Percentiles rank a stretch among this genome's conserved stretches.
Conservation (phyloP, 2,888 invertebrate genomes). For the Atrina japonica region DNA sequence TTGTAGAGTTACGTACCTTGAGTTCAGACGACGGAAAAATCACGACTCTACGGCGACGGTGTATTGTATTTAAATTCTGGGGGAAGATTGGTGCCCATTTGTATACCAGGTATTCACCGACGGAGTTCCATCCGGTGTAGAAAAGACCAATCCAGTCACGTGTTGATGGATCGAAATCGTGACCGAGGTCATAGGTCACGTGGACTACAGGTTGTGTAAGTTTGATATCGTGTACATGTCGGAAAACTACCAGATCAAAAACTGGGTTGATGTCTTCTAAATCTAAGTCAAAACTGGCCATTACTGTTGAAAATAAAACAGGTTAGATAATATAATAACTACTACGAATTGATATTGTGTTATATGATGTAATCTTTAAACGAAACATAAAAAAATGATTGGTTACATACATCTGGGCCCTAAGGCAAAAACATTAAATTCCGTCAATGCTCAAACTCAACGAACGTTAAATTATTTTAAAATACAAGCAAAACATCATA, state of each 20-base stretch:
- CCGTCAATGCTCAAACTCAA: too few species aligned
- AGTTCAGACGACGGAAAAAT: constrained; percentile 29
- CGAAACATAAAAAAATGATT: too few species aligned
- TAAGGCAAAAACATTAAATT: too few species aligned
- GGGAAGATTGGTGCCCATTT: constrained; percentile 36
- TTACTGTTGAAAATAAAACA: too few species aligned
- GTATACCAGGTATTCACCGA: constrained; percentile 31
- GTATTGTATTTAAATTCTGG: neutral
- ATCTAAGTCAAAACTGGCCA: constrained; percentile 40
- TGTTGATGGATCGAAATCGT: constrained; percentile 17
- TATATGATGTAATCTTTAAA: too few species aligned
- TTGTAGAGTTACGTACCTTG: constrained; percentile 25
- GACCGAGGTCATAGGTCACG: constrained; percentile 33
- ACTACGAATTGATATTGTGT: too few species aligned
- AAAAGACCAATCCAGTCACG: constrained; percentile 40
- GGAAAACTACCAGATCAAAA: constrained; percentile 34
- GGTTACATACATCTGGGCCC: too few species aligned
- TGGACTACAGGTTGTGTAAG: neutral
- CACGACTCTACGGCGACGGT: constrained; percentile 29
- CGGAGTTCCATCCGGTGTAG: constrained; percentile 34
- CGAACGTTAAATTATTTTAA: too few species aligned
- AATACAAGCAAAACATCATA: too few species aligned
- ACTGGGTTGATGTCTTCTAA: constrained; percentile 38
- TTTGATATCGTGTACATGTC: constrained; percentile 14
- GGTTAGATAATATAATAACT: too few species aligned